Base-by-base conservation (phyloP, 2,113 vertebrate species). In the Cercocebus atys region DNA sequence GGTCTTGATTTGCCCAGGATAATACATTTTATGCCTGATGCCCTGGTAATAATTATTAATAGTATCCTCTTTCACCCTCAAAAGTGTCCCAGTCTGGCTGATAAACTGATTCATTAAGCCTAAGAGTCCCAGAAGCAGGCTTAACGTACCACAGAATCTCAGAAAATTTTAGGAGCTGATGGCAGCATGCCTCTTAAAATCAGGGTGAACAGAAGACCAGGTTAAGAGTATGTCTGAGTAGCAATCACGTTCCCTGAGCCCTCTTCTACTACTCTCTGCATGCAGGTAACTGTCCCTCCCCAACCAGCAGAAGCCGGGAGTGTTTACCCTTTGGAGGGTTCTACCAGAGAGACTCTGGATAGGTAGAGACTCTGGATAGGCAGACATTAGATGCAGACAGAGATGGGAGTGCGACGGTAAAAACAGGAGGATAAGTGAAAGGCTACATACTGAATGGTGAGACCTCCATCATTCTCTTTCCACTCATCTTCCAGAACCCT, bases 121-220 rank as follows among this genome's bases (percentile, higher is more conserved):
- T 50, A 70, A 94, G 59, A 95, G 78, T 30, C 23, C 25, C 52
- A 85, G 61, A 89, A 93, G 43, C n/a, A 95, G 95, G 79, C 85
- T 18, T 64, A 72, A 87, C 16, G 14, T 5, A 87, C 27, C 27
- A 95, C 2, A 79, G 30, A 88, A 84, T 59, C 2, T 40, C 76
- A 59, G 38, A 92, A 87, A 61, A 23, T 35, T 70, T 47, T 3
- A 76, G n/a, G 16, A 92, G 17, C 43, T 92, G 50, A 84, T 61
- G 70, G 25, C 22, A 32, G 30, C 32, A 81, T 76, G n/a, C 4
- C 38, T 84, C 79, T 88, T 52, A 68, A 82, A 66, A 40, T 35
- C 55, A 66, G 88, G 55, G 25, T 81, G 82, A 64, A 23, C 8
- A 57, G 92, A 68, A 68, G 40, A 20, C 14, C 32, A 68, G 88